These are phyloP conservation scores for Trichogramma evanescens DNA, from an alignment of 2,888 invertebrate genomes.

Conservation along the genomic window DNA sequence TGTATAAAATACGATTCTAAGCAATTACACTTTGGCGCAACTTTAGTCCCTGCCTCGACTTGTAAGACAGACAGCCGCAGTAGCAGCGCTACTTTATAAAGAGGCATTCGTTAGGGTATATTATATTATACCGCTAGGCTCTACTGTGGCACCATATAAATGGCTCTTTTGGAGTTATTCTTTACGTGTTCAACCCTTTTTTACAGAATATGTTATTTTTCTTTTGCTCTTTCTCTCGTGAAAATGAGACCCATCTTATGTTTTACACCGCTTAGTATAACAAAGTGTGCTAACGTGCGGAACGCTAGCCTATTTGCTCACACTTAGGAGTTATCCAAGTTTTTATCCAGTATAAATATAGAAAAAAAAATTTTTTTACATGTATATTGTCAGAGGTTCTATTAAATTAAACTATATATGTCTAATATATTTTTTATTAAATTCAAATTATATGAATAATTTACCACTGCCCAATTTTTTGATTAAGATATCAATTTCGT, in stretches of 20 bases:
- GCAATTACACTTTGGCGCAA: constrained; percentile 33
- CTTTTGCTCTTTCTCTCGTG: neutral
- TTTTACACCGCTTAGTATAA: neutral
- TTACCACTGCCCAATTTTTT: no score
- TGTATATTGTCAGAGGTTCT: no score
- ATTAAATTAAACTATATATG: no score
- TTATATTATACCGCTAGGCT: constrained; percentile 23
- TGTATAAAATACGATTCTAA: no score
- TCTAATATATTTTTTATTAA: no score
- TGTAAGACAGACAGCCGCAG: neutral
- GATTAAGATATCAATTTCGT: no score
- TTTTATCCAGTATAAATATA: no score
- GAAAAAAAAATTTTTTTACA: no score
- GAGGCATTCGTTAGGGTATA: constrained; percentile 38
- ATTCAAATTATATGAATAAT: no score
- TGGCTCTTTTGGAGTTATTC: constrained; percentile 21
- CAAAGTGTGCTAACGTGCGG: neutral
- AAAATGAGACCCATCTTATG: no score
- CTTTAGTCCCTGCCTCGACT: constrained; percentile 26
- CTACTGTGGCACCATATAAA: constrained; percentile 28
- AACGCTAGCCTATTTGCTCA: no score
- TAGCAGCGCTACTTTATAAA: constrained; percentile 24
- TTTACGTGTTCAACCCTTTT: constrained; percentile 5
- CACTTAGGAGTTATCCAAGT: no score
- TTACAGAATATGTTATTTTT: neutral